These are phyloP conservation scores for Chaenodraco wilsoni DNA, from an alignment of 2,797 vertebrate genomes.

Conservation along the genomic window DNA sequence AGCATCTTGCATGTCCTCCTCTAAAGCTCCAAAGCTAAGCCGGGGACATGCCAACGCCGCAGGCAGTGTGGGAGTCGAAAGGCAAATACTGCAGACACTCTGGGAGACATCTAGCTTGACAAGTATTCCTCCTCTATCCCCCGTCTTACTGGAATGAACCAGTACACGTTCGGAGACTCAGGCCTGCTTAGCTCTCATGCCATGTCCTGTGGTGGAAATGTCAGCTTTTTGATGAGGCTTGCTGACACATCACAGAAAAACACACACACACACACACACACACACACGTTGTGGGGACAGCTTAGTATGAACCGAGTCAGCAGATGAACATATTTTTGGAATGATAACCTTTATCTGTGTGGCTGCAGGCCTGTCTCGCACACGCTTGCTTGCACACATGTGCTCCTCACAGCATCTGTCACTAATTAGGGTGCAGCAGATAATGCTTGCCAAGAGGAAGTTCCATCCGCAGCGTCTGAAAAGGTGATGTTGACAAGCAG, in stretches of 20 bases:
- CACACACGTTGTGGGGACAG: conserved; percentile 35
- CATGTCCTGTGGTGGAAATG: conserved; percentile 58
- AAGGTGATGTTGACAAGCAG: conserved; percentile 59
- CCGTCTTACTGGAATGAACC: conserved; percentile 35
- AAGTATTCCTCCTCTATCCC: conserved; percentile 37
- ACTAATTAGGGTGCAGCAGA: conserved; percentile 74
- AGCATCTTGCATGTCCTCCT: conserved; percentile 37
- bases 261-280: conserved; percentile 6
- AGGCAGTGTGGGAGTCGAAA: conserved; percentile 42
- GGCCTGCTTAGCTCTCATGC: conserved; percentile 46
- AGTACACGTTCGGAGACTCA: conserved; percentile 28
- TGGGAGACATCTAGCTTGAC: conserved; percentile 45
- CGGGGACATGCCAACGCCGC: conserved; percentile 53
- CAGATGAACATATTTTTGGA: conserved; percentile 75
- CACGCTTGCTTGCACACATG: conserved; percentile 33
- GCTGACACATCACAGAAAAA: conserved; percentile 31
- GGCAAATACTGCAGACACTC: conserved; percentile 45
- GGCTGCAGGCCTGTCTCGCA: conserved; percentile 52
- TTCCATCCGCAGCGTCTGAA: conserved; percentile 55
- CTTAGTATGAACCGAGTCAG: conserved; percentile 53
- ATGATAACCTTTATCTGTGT: conserved; percentile 76
- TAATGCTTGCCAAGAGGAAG: conserved; percentile 55
- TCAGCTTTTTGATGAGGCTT: conserved; percentile 66
- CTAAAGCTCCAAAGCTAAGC: conserved; percentile 56
- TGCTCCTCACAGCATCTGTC: conserved; percentile 65